Conservation (phyloP, 2,888 invertebrate genomes). For the Chaetogeoica ovagalla region DNA sequence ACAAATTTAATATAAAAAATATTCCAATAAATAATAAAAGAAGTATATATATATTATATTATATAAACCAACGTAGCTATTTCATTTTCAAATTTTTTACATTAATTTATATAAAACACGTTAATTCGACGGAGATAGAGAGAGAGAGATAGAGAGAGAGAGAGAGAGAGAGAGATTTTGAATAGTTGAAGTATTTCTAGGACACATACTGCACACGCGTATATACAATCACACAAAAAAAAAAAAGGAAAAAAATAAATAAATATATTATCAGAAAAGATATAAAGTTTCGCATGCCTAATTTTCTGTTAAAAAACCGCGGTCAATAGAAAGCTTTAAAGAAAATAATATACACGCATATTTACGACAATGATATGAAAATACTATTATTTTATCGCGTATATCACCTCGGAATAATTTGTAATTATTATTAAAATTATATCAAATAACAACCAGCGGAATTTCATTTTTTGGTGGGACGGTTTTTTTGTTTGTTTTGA, state of each 20-base stretch:
- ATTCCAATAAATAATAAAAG: too few relatives aligned
- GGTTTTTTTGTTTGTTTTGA: too few relatives aligned
- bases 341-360: conserved; percentile 38
- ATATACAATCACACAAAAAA: conserved; percentile 32
- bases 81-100: neutral
- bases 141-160: too few relatives aligned
- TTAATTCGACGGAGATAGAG: neutral
- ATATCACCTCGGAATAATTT: too few relatives aligned
- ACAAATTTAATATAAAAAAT: neutral
- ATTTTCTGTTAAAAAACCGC: conserved; percentile 39
- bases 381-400: too few relatives aligned
- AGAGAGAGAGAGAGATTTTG: conserved; percentile 16
- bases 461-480: too few relatives aligned
- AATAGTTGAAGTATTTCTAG: neutral
- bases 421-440: too few relatives aligned
- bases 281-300: conserved; percentile 47
- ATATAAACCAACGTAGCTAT: too few relatives aligned
- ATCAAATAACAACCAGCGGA: too few relatives aligned
- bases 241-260: conserved; percentile 15
- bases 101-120: neutral
- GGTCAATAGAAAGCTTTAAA: conserved; percentile 26
- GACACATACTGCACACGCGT: neutral
- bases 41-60: too few relatives aligned
- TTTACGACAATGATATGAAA: conserved; percentile 7
- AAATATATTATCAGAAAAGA: conserved; percentile 40